Percentiles rank a stretch among this genome's conserved stretches.
These are phyloP conservation scores for Scaptomyza flava DNA, from an alignment of 2,888 invertebrate species.

Conservation along the genomic window DNA sequence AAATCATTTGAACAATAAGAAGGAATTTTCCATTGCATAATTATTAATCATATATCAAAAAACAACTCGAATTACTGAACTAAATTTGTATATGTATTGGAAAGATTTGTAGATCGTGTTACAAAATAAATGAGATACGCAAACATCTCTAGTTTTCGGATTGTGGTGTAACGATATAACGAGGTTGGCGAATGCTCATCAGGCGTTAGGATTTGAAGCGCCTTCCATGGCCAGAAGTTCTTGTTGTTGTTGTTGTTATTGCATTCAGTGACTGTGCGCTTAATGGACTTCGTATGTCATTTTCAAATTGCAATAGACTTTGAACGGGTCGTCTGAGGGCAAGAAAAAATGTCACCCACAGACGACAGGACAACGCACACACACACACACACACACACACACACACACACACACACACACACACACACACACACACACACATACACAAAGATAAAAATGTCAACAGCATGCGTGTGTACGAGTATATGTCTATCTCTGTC, in stretches of 20 bases:
- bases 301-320: conserved; percentile 78
- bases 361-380: conserved; percentile 17
- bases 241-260: conserved; percentile 35
- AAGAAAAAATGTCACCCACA: conserved; percentile 60
- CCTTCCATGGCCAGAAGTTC: conserved; percentile 16
- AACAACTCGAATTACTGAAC: not conserved
- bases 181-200: conserved; percentile 48
- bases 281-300: conserved; percentile 80
- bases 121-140: not conserved
- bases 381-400: no score
- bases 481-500: conserved; percentile 25
- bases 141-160: conserved; percentile 7
- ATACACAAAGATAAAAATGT: conserved; percentile 53
- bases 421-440: conserved; percentile 18
- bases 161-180: conserved; percentile 40
- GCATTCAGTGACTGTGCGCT: conserved; percentile 66
- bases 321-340: conserved; percentile 53
- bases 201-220: conserved; percentile 48
- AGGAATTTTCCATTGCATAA: not conserved
- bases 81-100: not conserved
- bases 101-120: not conserved
- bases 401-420: conserved; percentile 1
- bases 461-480: conserved; percentile 50
- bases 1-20: no score
- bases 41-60: not conserved